Percentiles rank a stretch among this genome's conserved stretches.
phyloP scores from a whole-genome alignment of 2,113 vertebrate genomes.

The Cavia aperea region DNA sequence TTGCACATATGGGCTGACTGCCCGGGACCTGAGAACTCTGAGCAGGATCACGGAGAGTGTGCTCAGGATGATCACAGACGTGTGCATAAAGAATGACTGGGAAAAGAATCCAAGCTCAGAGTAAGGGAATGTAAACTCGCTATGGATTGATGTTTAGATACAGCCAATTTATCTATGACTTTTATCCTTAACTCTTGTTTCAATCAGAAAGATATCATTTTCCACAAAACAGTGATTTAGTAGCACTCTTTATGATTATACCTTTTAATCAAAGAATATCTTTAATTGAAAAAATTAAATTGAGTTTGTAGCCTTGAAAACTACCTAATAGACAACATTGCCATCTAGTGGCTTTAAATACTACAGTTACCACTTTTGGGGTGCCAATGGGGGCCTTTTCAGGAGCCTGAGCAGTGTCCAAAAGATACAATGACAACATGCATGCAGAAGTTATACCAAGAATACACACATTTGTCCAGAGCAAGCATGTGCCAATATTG shows the following conservation, averaged over 20 bases:
- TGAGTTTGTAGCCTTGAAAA: background rate
- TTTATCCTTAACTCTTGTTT: background rate
- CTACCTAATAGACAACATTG: slow-evolving; percentile 46
- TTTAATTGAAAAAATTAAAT: background rate
- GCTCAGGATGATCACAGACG: background rate
- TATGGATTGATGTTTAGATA: background rate
- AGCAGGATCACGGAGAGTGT: background rate
- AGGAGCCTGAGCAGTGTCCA: background rate
- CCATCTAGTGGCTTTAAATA: slow-evolving; percentile 56
- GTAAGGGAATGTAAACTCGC: background rate
- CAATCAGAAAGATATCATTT: background rate
- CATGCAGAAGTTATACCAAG: background rate
- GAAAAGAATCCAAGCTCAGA: background rate
- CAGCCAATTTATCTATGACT: background rate
- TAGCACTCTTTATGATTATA: background rate
- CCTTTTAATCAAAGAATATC: background rate
- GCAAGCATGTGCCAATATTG: background rate
- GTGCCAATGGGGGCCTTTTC: background rate
- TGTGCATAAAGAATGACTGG: too few relatives aligned
- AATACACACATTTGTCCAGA: background rate
- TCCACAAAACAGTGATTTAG: background rate
- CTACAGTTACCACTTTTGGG: background rate
- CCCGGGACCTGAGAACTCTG: background rate
- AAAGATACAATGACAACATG: background rate
- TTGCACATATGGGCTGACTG: background rate